phyloP scores from a whole-genome alignment of 2,797 vertebrate genomes.

The Sitta carolinensis region DNA sequence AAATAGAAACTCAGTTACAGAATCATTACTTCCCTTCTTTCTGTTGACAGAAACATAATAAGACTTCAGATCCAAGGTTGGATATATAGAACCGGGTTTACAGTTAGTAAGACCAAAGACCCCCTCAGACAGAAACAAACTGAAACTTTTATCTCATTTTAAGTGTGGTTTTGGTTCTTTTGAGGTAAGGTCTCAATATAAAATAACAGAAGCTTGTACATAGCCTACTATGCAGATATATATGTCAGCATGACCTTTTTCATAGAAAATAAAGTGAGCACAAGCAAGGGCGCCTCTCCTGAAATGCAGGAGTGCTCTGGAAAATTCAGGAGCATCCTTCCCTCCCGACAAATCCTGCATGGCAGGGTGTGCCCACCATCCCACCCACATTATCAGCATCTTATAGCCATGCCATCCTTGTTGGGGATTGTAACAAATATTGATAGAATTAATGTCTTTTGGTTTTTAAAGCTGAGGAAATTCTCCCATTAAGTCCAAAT shows the following conservation, averaged over 20 bases:
- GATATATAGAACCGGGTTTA: neutral
- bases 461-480: conserved; percentile 4
- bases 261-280: neutral
- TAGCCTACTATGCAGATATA: neutral
- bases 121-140: neutral
- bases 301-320: neutral
- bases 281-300: neutral
- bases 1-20: neutral
- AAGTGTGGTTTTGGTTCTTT: neutral
- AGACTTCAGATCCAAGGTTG: neutral
- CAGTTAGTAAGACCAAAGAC: neutral
- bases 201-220: neutral
- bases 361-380: neutral
- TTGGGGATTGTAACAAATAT: neutral
- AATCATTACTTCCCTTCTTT: neutral
- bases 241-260: neutral
- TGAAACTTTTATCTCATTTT: neutral
- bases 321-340: neutral
- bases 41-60: neutral
- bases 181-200: neutral
- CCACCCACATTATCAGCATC: neutral
- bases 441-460: neutral
- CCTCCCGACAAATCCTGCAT: neutral
- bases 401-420: neutral
- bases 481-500: neutral